A percentile compares a stretch with the other conserved stretches of the same genome.
Conservation (phyloP, 2,888 invertebrate species). For the Sarcophaga carnaria region DNA sequence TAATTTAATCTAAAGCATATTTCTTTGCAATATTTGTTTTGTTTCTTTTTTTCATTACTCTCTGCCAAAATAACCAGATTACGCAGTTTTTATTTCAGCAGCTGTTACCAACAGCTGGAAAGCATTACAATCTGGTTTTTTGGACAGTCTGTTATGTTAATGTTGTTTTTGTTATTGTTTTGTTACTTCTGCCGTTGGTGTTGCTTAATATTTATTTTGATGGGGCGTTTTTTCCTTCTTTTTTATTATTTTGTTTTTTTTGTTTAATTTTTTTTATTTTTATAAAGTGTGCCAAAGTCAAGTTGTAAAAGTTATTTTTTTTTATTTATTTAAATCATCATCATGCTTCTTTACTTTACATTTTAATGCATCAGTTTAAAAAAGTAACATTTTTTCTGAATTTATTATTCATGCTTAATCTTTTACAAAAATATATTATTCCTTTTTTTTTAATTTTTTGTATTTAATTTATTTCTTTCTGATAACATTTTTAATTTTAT, state of each 20-base stretch:
- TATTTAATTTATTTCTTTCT: not conserved
- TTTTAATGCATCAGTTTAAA: not conserved
- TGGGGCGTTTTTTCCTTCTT: constrained; percentile 5
- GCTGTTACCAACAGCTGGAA: constrained; percentile 2
- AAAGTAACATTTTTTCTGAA: not conserved
- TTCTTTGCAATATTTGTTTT: constrained; percentile 25
- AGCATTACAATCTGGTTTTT: not conserved
- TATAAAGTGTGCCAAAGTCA: constrained; percentile 52
- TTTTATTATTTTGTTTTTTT: constrained; percentile 7
- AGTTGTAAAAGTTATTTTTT: constrained; percentile 21
- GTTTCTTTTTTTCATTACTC: constrained; percentile 32
- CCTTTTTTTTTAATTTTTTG: not conserved
- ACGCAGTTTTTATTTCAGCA: not conserved
- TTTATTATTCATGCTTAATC: not conserved
- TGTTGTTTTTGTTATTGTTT: constrained; percentile 20
- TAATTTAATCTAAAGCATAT: not conserved
- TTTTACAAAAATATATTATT: not conserved
- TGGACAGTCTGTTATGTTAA: not conserved
- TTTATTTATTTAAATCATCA: not conserved
- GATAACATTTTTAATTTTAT: constrained; percentile 13
- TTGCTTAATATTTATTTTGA: constrained; percentile 38
- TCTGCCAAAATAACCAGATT: constrained; percentile 12
- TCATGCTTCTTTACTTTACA: not conserved
- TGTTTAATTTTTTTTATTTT: not conserved
- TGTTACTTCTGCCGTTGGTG: constrained; percentile 11